A percentile compares a stretch with the other conserved stretches of the same genome.
Conservation (phyloP, 2,888 invertebrate genomes). For the Cordilura impudica region DNA sequence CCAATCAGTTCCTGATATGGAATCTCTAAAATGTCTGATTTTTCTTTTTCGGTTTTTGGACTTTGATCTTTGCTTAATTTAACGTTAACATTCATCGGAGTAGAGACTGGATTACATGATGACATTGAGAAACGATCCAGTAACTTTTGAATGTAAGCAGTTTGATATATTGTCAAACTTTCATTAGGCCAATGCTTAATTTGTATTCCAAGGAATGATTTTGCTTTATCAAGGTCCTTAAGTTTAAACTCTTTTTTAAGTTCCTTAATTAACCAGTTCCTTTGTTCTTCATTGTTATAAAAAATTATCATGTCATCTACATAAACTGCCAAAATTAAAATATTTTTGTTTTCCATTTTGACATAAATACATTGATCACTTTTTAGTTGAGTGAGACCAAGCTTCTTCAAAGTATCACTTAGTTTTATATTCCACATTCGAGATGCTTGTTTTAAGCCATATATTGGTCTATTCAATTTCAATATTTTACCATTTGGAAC, state of each 20-base stretch:
- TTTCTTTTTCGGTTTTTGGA: not conserved
- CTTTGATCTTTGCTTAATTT: slow-evolving; percentile 31
- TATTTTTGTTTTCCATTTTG: not conserved
- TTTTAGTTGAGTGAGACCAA: not conserved
- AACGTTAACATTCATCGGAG: slow-evolving; percentile 29
- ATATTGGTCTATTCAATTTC: too few relatives aligned
- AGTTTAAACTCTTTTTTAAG: slow-evolving; percentile 5
- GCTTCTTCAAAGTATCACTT: not conserved
- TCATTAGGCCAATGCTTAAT: not conserved
- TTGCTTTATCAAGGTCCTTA: not conserved
- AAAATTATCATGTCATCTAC: too few relatives aligned
- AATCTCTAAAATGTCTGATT: slow-evolving; percentile 15
- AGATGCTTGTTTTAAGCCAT: too few relatives aligned
- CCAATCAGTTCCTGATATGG: slow-evolving; percentile 26
- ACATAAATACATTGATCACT: slow-evolving; percentile 25
- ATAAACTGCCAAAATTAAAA: slow-evolving; percentile 18
- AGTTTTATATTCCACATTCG: slow-evolving; percentile 19
- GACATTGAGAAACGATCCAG: not conserved
- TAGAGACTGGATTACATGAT: not conserved
- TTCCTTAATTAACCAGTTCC: slow-evolving; percentile 2
- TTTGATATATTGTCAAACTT: not conserved
- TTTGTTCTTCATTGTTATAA: too few relatives aligned
- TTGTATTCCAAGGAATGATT: slow-evolving; percentile 12
- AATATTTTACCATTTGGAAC: not conserved
- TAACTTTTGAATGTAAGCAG: not conserved